Conservation (phyloP, 2,888 invertebrate genomes). For the Ganaspis brasiliensis region DNA sequence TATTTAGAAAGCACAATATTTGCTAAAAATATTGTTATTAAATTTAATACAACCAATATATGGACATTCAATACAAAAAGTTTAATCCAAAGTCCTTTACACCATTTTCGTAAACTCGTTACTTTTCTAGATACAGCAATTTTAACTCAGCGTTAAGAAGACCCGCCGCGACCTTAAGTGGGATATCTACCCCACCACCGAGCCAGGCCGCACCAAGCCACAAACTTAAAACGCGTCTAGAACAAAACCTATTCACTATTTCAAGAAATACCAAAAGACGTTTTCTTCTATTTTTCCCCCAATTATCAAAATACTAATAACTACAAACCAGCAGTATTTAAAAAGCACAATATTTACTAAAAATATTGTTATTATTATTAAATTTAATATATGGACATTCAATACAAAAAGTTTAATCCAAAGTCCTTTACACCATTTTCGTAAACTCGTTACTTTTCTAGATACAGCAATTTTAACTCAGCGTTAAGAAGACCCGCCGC, state of each 20-base stretch:
- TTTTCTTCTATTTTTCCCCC: neutral
- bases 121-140: neutral
- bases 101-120: neutral
- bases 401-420: neutral
- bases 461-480: neutral
- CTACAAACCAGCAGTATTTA: no score
- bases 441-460: neutral
- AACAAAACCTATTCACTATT: neutral
- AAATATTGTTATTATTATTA: no score
- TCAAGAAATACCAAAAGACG: neutral
- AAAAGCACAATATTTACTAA: no score
- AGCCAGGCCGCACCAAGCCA: neutral
- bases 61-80: no score
- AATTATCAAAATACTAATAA: no score
- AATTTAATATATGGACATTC: no score
- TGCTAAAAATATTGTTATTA: no score
- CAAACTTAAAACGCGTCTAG: neutral
- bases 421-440: neutral
- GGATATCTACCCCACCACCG: no score
- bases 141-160: neutral
- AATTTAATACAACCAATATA: no score
- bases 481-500: neutral
- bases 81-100: neutral
- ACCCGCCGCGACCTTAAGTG: neutral
- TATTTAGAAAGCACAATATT: no score